Evolutionary conservation across 23 tunicate species (phyloP), one percentile per base, ranked within the genome.

Genomic region (Botrylloides violaceus): DNA sequence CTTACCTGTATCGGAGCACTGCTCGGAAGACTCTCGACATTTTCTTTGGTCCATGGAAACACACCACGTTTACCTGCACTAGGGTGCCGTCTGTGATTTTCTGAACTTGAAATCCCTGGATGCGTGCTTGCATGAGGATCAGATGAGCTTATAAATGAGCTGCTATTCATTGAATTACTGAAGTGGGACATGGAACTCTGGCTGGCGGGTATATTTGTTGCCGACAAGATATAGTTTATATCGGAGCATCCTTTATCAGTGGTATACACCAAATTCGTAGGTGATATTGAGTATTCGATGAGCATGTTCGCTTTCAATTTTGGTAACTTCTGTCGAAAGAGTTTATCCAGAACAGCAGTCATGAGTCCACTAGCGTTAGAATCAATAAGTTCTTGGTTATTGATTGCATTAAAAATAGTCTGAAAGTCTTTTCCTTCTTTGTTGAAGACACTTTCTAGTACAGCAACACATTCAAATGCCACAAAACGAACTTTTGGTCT

Each of bases 41-140:
- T 55, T 32, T 56, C 56, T 32, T 59, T 75, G 12, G 83, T 58
- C 96, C 96, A 88, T 2, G 96, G 96, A 81, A 88, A 88, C n/a
- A 62, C 76, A 18, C 80, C 68, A 29, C 80, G 79, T 59, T 88
- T 88, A 55, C 96, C 96, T 22, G 96, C 95, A 71, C 95, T 87
- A 2, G 66, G 62, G 70, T 74, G 63, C 53, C 95, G 62, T 26
- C 95, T 49, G 19, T 66, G 71, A 43, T 7, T 43, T 0, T 34
- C 35, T 33, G 77, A 24, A 48, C 70, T 60, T 2, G 66, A 59
- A 28, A 33, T 9, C 3, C 33, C 70, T 4, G 25, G 58, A 60
- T 25, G 65, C 29, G 26, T 15, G 37, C 74, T 36, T 32, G 27
- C 37, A 2, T 35, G 24, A 18, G 12, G 9, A 4, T 68, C 74